These are phyloP conservation scores for Girardinichthys multiradiatus DNA, from an alignment of 2,113 vertebrate genomes.

Conservation along the genomic window DNA sequence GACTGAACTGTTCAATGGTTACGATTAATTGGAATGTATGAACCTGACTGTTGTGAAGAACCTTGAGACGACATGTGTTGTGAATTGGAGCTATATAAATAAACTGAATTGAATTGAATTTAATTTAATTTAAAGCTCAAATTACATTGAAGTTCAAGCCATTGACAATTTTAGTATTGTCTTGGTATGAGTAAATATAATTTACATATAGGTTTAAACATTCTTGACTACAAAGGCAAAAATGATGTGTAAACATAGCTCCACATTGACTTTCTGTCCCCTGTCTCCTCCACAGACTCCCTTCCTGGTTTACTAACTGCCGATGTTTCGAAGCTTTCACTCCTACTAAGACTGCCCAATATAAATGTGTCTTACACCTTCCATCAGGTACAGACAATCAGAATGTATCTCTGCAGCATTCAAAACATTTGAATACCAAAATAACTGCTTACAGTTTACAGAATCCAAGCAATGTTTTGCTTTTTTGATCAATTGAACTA, in stretches of 20 bases:
- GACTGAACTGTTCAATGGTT: no score
- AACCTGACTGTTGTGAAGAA: no score
- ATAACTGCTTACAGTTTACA: no score
- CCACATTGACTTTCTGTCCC: slow-evolving; percentile 5
- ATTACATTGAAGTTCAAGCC: no score
- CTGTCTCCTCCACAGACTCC: not conserved
- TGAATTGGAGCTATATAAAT: no score
- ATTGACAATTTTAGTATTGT: not conserved
- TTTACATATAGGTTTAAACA: not conserved
- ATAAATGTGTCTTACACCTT: not conserved
- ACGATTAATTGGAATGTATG: no score
- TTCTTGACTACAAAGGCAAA: not conserved
- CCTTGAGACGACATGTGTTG: no score
- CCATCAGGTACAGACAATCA: not conserved
- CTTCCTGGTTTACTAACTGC: slow-evolving; percentile 1
- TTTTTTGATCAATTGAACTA: no score
- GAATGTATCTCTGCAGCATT: not conserved
- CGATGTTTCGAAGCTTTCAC: slow-evolving; percentile 5
- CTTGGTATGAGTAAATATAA: not conserved
- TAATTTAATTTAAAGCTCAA: no score
- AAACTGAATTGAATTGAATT: no score
- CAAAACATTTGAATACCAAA: not conserved
- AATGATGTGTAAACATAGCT: not conserved
- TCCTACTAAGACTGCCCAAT: not conserved
- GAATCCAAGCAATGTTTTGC: no score